Base-by-base conservation (phyloP, 2,888 invertebrate genomes). In the Spodoptera littoralis region DNA sequence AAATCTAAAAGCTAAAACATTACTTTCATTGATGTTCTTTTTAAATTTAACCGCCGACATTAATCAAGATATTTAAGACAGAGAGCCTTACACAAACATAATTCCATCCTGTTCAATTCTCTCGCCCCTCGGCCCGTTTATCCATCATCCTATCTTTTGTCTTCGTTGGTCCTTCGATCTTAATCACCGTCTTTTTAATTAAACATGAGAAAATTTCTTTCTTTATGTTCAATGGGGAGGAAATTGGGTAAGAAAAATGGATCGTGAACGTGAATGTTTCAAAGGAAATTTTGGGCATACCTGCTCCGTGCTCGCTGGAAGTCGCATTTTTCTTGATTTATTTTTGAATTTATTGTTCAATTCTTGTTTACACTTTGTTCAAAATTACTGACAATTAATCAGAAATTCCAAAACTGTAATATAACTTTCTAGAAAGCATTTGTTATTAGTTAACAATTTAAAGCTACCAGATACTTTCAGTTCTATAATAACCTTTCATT, bases 171-270 rank as follows among this genome's bases (percentile, higher is more conserved):
- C 58, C 54, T 59, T 43, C 63, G 64, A 71, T 78, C 75, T 68
- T 76, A 78, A 76, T 75, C 79, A 76, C 68, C 43, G 61, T n/a
- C 57, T 75, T 75, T 71, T 78, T 78, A 78, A 78, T 78, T 78
- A 78, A 78, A 76, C 64, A 70, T 36, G 70, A 75, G 64, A 59
- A 65, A 58, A 66, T 63, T 60, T 51, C 53, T 75, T 71, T 60
- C 68, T 71, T 71, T 59, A 47, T 18, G 12, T 43, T 55, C 70
- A 58, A 68, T 60, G 59, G 70, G 71, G 59, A 36, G 63, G 45
- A 60, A 64, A 76, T 72, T 54, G 60, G 49, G 58, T 56, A 50
- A 63, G 63, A 65, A 65, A 60, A 52, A 60, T 64, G 43, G 57
- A 13, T 57, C 58, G 53, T 60, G 42, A 13, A 60, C 58, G 53